phyloP scores from a whole-genome alignment of 2,113 vertebrate genomes.

The Microtus montanus region DNA sequence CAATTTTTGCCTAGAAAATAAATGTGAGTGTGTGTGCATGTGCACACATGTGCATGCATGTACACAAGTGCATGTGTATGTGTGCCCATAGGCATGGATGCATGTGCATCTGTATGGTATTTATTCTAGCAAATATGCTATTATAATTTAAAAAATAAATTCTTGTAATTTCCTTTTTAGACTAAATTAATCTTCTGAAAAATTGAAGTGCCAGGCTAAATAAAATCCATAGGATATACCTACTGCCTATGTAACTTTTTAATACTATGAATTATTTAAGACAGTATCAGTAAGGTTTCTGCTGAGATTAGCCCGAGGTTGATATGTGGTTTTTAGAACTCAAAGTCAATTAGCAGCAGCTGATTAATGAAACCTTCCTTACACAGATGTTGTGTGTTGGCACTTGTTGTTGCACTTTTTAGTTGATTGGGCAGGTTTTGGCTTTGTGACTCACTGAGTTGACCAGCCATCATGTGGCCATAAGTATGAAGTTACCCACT shows the following conservation, averaged over 20 bases:
- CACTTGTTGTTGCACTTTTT: neutral
- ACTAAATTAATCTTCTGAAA: neutral
- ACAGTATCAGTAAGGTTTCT: neutral
- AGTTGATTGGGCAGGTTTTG: neutral
- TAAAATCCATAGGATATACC: neutral
- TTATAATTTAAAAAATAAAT: neutral
- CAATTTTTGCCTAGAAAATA: neutral
- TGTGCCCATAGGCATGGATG: neutral
- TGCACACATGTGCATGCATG: neutral
- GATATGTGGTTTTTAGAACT: neutral
- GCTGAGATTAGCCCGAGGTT: neutral
- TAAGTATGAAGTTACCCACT: neutral
- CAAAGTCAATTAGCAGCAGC: neutral
- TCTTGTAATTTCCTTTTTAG: neutral
- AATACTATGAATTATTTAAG: no score
- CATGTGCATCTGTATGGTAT: neutral
- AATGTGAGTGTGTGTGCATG: neutral
- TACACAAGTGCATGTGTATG: neutral
- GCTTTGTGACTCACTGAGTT: neutral
- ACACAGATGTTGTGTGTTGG: neutral
- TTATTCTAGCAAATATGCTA: slow-evolving; percentile 4
- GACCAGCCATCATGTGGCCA: no score
- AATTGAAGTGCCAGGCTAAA: neutral
- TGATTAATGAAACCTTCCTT: neutral
- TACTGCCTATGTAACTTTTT: no score